phyloP scores from a whole-genome alignment of 1,140 invertebrate species.

The Drosophila neocordata region DNA sequence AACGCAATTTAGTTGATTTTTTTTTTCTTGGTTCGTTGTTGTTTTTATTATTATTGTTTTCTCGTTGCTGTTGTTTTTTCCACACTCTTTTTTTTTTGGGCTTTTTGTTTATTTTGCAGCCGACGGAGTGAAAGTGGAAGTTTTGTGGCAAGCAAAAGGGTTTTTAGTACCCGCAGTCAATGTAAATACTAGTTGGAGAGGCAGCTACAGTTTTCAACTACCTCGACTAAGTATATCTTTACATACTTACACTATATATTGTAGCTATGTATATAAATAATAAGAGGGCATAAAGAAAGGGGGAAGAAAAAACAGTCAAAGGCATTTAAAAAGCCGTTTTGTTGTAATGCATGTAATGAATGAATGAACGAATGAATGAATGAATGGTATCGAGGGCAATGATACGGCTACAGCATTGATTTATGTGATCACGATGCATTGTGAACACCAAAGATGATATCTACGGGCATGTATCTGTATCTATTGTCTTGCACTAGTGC shows the following conservation, averaged over 20 bases:
- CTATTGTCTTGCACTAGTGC: constrained; percentile 62
- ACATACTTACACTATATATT: constrained; percentile 1
- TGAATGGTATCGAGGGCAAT: constrained; percentile 69
- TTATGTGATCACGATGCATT: constrained; percentile 61
- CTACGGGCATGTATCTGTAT: constrained; percentile 37
- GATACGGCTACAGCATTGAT: constrained; percentile 68
- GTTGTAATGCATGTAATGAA: constrained; percentile 35
- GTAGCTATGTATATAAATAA: constrained; percentile 18
- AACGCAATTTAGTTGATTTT: constrained; percentile 69
- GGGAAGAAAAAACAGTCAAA: constrained; percentile 36
- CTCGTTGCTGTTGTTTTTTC: constrained; percentile 42
- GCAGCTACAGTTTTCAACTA: constrained; percentile 40
- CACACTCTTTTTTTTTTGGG: constrained; percentile 5
- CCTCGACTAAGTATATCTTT: not conserved
- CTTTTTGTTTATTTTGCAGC: constrained; percentile 43
- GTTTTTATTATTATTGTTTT: constrained; percentile 23
- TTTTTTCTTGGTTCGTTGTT: constrained; percentile 39
- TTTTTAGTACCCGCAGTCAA: constrained; percentile 47
- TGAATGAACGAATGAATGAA: constrained; percentile 27
- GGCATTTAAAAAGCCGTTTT: constrained; percentile 64
- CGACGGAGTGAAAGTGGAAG: constrained; percentile 69
- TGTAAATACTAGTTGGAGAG: constrained; percentile 43
- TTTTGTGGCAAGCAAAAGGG: constrained; percentile 50
- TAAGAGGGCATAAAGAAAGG: constrained; percentile 34
- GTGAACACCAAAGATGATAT: constrained; percentile 41